These are phyloP conservation scores for Elachura formosa DNA, from an alignment of 2,113 vertebrate genomes.

Conservation along the genomic window DNA sequence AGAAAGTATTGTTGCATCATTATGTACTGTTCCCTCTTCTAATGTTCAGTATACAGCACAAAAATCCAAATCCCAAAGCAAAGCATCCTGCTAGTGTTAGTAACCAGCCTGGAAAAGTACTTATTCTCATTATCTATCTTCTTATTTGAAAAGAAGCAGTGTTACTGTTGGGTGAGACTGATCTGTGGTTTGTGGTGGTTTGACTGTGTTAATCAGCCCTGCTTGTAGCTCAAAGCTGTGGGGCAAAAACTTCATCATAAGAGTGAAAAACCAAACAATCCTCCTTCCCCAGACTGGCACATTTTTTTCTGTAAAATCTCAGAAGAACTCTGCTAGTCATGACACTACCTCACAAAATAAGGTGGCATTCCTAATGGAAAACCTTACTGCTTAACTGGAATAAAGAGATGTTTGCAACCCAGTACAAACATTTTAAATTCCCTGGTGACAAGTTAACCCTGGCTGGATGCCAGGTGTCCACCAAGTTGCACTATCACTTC, in stretches of 20 bases:
- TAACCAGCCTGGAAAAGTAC: neutral
- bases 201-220: neutral
- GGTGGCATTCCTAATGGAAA: neutral
- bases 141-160: neutral
- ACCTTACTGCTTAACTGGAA: neutral
- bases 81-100: neutral
- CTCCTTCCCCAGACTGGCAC: neutral
- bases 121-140: neutral
- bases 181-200: neutral
- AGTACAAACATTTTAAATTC: neutral
- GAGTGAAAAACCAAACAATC: neutral
- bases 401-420: neutral
- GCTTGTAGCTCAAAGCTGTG: neutral
- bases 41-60: neutral
- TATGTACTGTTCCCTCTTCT: neutral
- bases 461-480: neutral
- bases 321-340: neutral
- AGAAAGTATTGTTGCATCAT: neutral
- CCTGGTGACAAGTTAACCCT: too few species aligned
- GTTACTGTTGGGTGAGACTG: neutral
- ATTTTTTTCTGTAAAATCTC: neutral
- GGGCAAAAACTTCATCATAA: neutral
- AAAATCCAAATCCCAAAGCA: neutral
- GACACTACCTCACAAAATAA: neutral
- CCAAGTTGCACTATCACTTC: neutral